Evolutionary conservation across 2,113 vertebrate species (phyloP), one percentile per base, ranked within the genome.

Genomic region (Sinocyclocheilus anophthalmus): DNA sequence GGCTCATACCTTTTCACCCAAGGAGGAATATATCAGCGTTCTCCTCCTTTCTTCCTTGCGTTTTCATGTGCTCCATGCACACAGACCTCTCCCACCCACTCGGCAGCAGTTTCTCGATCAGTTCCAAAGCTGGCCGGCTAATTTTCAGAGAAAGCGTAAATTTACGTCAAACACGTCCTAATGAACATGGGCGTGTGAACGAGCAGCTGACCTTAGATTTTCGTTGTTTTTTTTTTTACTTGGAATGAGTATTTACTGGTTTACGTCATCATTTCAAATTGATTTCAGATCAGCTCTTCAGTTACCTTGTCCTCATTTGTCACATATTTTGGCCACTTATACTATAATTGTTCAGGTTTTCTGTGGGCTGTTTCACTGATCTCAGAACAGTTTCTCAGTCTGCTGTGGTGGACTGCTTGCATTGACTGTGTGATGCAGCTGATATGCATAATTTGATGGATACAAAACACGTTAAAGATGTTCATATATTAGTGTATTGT

Each of bases 1-100:
- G 80, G 42, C 67, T 57, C 50, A 24, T 14, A 83, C 67, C 30
- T 83, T 83, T 73, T 73, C 45, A 83, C 67, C 67, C 48, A n/a
- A 10, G 7, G 82, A 75, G 37, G 22, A 73, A 73, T 11, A 75
- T 57, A 59, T 79, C 55, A 24, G 55, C 69, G 37, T 73, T 42
- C 69, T 42, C 33, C 37, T 73, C 10, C 20, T 42, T 39, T 80
- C 18, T 63, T 80, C 33, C 37, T 45, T 14, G 8, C 12, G 39
- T 67, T 57, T 78, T 81, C 59, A 45, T 65, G 59, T 48, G n/a
- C 59, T 18, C 4, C 33, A 2, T 24, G 22, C 57, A 63, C 77
- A 63, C 37, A 65, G 59, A 67, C 37, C 33, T 48, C 39, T 65
- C n/a, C 59, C 79, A 48, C 79, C 57, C 79, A 81, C 77, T 80